Base-by-base conservation (phyloP, 2,113 vertebrate genomes). In the Dipodomys stephensi region DNA sequence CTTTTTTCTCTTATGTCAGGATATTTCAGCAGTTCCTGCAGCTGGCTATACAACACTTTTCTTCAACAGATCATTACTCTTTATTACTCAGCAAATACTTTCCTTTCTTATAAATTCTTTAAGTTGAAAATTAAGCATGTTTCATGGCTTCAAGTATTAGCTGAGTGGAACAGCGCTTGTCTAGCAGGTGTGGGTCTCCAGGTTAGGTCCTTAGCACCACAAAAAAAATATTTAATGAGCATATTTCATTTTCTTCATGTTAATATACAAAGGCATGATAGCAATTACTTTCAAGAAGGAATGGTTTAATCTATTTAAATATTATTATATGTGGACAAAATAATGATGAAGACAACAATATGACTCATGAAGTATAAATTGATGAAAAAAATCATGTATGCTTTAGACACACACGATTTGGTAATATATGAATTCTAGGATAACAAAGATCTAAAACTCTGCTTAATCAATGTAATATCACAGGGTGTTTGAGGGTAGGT, bases 381-480 rank as follows among this genome's bases (percentile, higher is more conserved):
- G 19, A 65, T 57, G 53, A n/a, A 28, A 39, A 74, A 64, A 27
- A 16, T 57, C 53, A 57, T 13, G 53, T 16, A 8, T 18, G 3
- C 44, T 72, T 23, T 25, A 8, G 22, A 71, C 1, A 0, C 9
- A 23, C 0, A 5, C 0, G 1, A 7, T 6, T 6, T 6, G 65
- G 68, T 65, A 10, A 80, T 6, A 57, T 53, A 53, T 9, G 2
- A 57, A 57, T 57, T 62, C 67, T 35, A 57, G 23, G 53, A 20
- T 22, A 32, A 32, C 7, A 32, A 65, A 30, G 30, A 9, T 1
- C 6, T 27, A 30, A 76, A 25, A 46, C 0, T 3, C 83, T 62
- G 7, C 8, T 73, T 77, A 64, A 69, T 4, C 49, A 67, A 81
- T n/a, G n/a, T 78, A 39, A 79, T 71, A 28, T 67, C 49, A 80